Evolutionary conservation across 2,113 vertebrate genomes (phyloP).

Genomic region (Eptesicus fuscus): DNA sequence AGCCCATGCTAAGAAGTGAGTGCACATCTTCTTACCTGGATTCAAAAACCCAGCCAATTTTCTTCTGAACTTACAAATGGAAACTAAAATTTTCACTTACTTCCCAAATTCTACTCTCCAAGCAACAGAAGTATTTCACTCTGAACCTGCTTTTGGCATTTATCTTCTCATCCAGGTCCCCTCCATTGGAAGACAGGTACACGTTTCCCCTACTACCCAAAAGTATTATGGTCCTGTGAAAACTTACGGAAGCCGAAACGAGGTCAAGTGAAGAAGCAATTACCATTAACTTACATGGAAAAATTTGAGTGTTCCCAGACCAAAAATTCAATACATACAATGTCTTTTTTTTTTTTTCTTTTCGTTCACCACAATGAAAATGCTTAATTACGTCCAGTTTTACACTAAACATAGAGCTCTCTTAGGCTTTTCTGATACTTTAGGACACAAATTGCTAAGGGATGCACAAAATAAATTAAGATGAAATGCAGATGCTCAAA

Average conservation of each 20-base stretch:
- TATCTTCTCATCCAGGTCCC: neutral
- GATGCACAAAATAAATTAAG: neutral
- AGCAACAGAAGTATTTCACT: neutral
- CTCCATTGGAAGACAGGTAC: neutral
- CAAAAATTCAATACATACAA: neutral
- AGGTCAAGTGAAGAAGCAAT: neutral
- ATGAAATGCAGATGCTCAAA: neutral
- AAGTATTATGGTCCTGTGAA: neutral
- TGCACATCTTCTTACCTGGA: neutral
- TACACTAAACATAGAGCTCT: neutral
- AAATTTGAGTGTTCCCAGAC: neutral
- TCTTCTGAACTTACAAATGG: neutral
- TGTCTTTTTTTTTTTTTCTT: neutral
- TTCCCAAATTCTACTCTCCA: neutral
- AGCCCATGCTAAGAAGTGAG: neutral
- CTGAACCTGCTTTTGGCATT: neutral
- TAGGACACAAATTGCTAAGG: neutral
- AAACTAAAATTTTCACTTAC: conserved; percentile 12
- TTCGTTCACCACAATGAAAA: neutral
- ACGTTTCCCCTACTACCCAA: neutral
- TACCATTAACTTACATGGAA: neutral
- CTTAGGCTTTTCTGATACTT: neutral
- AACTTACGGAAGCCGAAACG: neutral
- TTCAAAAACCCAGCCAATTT: neutral
- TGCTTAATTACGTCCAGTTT: neutral